A percentile compares a stretch with the other conserved stretches of the same genome.
Conservation (phyloP, 2,797 vertebrate species). For the Epinephelus coioides region DNA sequence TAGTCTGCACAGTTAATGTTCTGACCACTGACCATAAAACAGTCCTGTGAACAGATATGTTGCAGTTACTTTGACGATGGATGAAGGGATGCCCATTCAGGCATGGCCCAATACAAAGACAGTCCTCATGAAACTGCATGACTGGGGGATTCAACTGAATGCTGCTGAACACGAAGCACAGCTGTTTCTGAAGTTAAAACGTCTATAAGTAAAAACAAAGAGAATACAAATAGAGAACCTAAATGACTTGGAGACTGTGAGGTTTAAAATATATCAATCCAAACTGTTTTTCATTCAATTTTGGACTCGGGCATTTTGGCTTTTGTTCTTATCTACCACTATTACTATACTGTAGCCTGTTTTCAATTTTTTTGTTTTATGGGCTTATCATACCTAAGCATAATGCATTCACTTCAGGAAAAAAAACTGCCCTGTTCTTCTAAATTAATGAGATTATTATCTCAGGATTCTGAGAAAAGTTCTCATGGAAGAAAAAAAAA, state of each 20-base stretch:
- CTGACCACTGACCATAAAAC: constrained; percentile 16
- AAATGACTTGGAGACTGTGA: not conserved
- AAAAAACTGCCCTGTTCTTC: too few species aligned
- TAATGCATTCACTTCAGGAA: too few species aligned
- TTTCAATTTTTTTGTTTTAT: too few species aligned
- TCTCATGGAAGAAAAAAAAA: too few species aligned
- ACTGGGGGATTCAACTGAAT: not conserved
- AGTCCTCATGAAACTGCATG: constrained; percentile 19
- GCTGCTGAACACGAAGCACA: not conserved
- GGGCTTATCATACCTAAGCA: too few species aligned
- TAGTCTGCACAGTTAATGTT: constrained; percentile 7
- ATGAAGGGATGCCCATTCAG: constrained; percentile 4
- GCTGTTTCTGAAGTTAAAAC: not conserved
- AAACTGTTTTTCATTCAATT: not conserved
- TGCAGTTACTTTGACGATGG: constrained; percentile 5
- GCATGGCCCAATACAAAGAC: constrained; percentile 3
- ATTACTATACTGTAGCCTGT: not conserved
- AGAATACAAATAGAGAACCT: not conserved
- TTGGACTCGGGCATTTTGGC: constrained; percentile 13
- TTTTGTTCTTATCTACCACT: constrained; percentile 11
- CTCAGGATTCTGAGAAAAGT: too few species aligned
- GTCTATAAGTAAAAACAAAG: constrained; percentile 6
- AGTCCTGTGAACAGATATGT: constrained; percentile 17
- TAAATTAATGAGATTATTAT: too few species aligned
- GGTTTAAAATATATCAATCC: not conserved